A percentile compares a stretch with the other conserved stretches of the same genome.
These are phyloP conservation scores for Seira musarum DNA, from an alignment of 2,888 invertebrate genomes.

Conservation along the genomic window DNA sequence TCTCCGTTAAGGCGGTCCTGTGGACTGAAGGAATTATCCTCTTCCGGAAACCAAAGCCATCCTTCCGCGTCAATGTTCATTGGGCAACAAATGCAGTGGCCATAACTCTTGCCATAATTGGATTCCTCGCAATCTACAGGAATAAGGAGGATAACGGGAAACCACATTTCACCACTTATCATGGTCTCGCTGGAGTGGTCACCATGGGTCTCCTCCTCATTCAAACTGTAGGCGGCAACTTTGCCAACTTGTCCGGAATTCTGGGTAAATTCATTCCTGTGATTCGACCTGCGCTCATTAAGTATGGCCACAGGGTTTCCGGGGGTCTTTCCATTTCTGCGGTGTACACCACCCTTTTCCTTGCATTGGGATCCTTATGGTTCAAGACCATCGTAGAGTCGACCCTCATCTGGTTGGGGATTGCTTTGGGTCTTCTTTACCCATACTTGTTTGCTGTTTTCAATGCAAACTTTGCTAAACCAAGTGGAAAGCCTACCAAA, in stretches of 20 bases:
- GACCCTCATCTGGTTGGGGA: conserved; percentile 31
- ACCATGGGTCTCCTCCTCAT: conserved; percentile 39
- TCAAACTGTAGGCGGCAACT: conserved; percentile 59
- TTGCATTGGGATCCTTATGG: conserved; percentile 61
- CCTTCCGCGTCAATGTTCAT: conserved; percentile 57
- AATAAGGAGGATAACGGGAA: conserved; percentile 61
- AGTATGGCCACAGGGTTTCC: conserved; percentile 57
- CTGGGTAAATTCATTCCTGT: conserved; percentile 39
- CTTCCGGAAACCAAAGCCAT: conserved; percentile 53
- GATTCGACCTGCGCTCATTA: conserved; percentile 52
- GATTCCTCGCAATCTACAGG: conserved; percentile 58
- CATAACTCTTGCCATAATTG: conserved; percentile 49
- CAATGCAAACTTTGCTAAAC: conserved; percentile 27
- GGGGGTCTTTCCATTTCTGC: conserved; percentile 55
- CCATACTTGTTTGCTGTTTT: conserved; percentile 38
- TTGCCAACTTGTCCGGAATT: conserved; percentile 59
- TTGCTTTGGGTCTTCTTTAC: conserved; percentile 23
- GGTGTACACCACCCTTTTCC: conserved; percentile 46
- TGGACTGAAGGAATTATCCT: conserved; percentile 63
- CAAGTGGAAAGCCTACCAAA: neutral
- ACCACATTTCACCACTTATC: conserved; percentile 63
- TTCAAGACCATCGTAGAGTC: conserved; percentile 35
- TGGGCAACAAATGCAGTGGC: conserved; percentile 55
- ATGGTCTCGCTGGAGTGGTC: conserved; percentile 60
- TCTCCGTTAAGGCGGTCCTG: conserved; percentile 60